These are phyloP conservation scores for Plagodis dolabraria DNA, from an alignment of 2,888 invertebrate species.

Conservation along the genomic window DNA sequence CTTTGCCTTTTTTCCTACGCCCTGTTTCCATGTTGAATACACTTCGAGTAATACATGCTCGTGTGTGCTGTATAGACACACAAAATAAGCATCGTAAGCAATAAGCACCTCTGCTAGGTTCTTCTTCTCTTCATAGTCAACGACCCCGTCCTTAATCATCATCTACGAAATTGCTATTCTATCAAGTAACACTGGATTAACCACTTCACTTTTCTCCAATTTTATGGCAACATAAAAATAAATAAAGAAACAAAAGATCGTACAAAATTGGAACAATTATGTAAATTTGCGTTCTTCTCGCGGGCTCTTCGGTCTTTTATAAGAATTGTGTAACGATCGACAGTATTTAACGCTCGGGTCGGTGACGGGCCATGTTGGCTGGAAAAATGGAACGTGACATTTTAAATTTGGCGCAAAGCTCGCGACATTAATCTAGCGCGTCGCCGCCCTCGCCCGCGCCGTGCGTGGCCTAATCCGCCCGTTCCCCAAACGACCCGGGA, in stretches of 20 bases:
- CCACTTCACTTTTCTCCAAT: neutral
- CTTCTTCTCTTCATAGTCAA: conserved; percentile 57
- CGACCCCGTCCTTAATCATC: conserved; percentile 37
- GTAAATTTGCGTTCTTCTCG: conserved; percentile 23
- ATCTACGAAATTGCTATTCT: conserved; percentile 19
- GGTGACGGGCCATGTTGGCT: conserved; percentile 70
- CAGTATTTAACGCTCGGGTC: conserved; percentile 64
- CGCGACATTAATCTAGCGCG: conserved; percentile 80
- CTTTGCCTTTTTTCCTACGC: conserved; percentile 80
- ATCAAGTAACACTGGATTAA: conserved; percentile 3
- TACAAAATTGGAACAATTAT: conserved; percentile 13
- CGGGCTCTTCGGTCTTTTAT: conserved; percentile 39
- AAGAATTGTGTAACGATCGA: conserved; percentile 57
- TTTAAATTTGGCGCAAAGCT: conserved; percentile 81
- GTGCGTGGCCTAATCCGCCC: conserved; percentile 79
- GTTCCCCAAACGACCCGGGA: conserved; percentile 75
- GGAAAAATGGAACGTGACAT: conserved; percentile 82
- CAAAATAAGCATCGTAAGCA: conserved; percentile 61
- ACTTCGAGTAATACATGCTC: conserved; percentile 67
- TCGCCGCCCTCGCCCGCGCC: conserved; percentile 74
- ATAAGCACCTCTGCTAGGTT: conserved; percentile 59
- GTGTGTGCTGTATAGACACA: conserved; percentile 57
- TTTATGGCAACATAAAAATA: neutral
- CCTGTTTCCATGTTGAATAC: conserved; percentile 73
- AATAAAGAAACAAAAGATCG: conserved; percentile 17